phyloP scores from a whole-genome alignment of 2,888 invertebrate species.

The Dolichomitus sp. region DNA sequence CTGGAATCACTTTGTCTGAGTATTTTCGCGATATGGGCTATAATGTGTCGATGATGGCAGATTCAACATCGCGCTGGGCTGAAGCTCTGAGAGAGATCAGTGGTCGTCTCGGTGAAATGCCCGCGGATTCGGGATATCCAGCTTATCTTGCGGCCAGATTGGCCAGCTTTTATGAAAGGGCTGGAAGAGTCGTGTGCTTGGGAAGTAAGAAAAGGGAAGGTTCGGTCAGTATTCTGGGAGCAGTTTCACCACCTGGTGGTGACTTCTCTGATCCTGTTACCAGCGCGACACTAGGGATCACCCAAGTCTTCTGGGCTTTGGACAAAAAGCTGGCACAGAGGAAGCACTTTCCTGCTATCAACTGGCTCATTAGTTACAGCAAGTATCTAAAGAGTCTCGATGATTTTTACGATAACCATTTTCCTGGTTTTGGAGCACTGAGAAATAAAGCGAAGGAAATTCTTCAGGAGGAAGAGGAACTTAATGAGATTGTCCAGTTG shows the following conservation, averaged over 20 bases:
- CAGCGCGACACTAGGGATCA: conserved; percentile 98
- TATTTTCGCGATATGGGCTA: conserved; percentile 99
- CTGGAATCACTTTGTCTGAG: conserved; percentile 98
- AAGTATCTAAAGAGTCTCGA: conserved; percentile 99
- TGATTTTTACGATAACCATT: conserved; percentile 99
- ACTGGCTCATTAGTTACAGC: conserved; percentile 98
- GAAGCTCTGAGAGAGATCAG: conserved; percentile 96
- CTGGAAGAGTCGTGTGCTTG: conserved; percentile 96
- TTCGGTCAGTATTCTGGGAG: conserved; percentile 99
- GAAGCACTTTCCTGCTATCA: conserved; percentile 99
- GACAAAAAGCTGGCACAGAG: conserved; percentile 99
- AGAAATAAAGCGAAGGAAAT: conserved; percentile 97
- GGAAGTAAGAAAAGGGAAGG: conserved; percentile 99
- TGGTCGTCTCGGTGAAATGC: conserved; percentile 99
- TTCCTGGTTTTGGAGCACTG: conserved; percentile 96
- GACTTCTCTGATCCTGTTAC: conserved; percentile 99
- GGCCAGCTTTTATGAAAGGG: conserved; percentile 99
- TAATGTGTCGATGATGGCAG: conserved; percentile 96
- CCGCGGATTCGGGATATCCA: conserved; percentile 98
- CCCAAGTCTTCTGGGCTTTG: conserved; percentile 99
- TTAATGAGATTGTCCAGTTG: conserved; percentile 99
- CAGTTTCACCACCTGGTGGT: conserved; percentile 99
- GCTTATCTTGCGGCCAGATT: conserved; percentile 98
- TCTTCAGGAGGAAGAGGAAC: conserved; percentile 98
- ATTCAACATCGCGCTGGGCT: conserved; percentile 93